phyloP scores from a whole-genome alignment of 2,113 vertebrate genomes.

The Loxodonta africana region DNA sequence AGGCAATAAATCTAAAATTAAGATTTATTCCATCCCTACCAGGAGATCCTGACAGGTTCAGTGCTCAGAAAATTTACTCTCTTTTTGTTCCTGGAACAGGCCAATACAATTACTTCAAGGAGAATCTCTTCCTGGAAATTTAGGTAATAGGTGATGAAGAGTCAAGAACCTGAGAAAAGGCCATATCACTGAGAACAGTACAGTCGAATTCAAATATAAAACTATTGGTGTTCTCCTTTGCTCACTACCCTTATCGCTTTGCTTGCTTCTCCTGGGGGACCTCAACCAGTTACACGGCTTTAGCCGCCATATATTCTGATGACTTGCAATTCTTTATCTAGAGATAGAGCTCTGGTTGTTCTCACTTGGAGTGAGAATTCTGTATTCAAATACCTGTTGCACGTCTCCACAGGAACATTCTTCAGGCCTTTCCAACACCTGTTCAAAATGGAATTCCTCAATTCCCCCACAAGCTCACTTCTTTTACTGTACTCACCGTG shows the following conservation, averaged over 20 bases:
- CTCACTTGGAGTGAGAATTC: background rate
- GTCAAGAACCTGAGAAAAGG: background rate
- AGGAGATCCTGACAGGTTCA: constrained; percentile 26
- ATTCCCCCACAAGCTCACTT: background rate
- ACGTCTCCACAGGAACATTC: background rate
- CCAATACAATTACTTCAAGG: constrained; percentile 56
- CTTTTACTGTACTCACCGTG: background rate
- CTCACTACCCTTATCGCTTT: background rate
- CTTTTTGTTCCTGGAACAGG: constrained; percentile 45
- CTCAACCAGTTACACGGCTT: background rate
- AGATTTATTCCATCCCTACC: background rate
- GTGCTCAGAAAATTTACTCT: constrained; percentile 53
- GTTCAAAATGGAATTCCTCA: background rate
- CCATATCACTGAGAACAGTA: background rate
- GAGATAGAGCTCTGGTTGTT: background rate
- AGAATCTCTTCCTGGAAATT: constrained; percentile 1
- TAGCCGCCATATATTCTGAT: background rate
- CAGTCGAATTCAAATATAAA: background rate
- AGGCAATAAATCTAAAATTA: constrained; percentile 30
- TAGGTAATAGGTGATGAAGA: background rate
- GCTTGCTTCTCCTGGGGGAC: background rate
- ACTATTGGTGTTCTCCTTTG: background rate
- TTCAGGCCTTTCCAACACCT: background rate
- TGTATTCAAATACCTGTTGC: background rate
- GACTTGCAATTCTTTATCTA: background rate